Conservation (phyloP, 2,113 vertebrate species). For the Cephalopholis sonnerati region DNA sequence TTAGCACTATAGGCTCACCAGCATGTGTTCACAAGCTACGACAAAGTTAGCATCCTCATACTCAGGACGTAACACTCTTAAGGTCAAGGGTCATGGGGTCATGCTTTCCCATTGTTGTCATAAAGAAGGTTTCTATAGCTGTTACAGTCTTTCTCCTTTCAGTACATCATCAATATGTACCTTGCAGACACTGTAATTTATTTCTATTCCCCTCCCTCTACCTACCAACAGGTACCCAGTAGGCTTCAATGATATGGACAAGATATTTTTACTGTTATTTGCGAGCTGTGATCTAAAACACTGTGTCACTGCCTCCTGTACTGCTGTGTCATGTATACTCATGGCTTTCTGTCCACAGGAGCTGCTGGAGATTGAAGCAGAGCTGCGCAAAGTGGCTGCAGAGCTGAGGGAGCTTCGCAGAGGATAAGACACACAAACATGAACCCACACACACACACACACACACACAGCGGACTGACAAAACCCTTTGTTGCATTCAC, state of each 20-base stretch:
- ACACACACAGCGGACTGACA: conserved; percentile 34
- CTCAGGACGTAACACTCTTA: background rate
- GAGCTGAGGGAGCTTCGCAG: conserved; percentile 84
- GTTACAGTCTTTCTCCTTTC: background rate
- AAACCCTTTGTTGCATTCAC: conserved; percentile 45
- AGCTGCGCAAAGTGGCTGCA: conserved; percentile 84
- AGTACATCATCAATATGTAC: background rate
- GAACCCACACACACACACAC: conserved; percentile 36
- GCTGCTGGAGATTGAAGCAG: conserved; percentile 84
- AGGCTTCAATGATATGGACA: background rate
- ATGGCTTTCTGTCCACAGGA: conserved; percentile 54
- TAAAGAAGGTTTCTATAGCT: too few relatives aligned
- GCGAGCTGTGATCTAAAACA: background rate
- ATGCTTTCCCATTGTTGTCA: too few relatives aligned
- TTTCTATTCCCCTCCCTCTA: too few relatives aligned
- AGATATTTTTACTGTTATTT: background rate
- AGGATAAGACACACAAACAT: conserved; percentile 70
- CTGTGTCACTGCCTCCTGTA: background rate
- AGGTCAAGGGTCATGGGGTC: background rate
- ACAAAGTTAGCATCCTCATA: background rate
- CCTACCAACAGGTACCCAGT: background rate
- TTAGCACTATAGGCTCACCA: too few relatives aligned
- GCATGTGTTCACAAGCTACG: too few relatives aligned
- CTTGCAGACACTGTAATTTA: too few relatives aligned
- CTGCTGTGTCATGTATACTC: background rate